phyloP scores from a whole-genome alignment of 2,888 invertebrate species.

The Sialis fuliginosa region DNA sequence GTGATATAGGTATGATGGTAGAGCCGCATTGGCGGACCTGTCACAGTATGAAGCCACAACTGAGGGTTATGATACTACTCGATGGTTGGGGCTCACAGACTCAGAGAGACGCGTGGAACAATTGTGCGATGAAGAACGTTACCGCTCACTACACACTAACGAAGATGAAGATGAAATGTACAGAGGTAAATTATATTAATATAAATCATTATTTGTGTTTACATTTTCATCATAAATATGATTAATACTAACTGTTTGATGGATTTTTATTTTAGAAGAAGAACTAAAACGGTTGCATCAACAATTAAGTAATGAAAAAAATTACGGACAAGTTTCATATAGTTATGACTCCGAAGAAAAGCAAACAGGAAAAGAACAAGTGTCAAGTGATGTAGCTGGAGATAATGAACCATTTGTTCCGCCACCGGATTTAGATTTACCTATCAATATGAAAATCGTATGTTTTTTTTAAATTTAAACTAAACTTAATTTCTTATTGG shows the following conservation, averaged over 20 bases:
- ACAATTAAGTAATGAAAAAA: constrained; percentile 30
- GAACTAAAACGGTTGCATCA: constrained; percentile 74
- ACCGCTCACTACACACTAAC: constrained; percentile 71
- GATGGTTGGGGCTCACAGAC: constrained; percentile 26
- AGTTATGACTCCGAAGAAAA: constrained; percentile 42
- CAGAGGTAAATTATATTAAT: constrained; percentile 51
- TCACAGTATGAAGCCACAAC: constrained; percentile 59
- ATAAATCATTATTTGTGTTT: not conserved
- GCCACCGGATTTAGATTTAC: constrained; percentile 55
- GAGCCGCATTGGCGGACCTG: constrained; percentile 81
- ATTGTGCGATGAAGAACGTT: constrained; percentile 89
- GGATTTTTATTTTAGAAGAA: constrained; percentile 48
- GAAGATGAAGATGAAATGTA: constrained; percentile 78
- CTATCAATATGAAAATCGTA: constrained; percentile 54
- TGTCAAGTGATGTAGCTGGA: constrained; percentile 29
- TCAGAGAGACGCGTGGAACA: constrained; percentile 46
- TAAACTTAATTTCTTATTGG: no score
- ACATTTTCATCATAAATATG: not conserved
- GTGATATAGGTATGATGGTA: constrained; percentile 69
- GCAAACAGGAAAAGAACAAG: constrained; percentile 23
- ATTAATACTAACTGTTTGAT: not conserved
- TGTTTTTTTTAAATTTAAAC: constrained; percentile 16
- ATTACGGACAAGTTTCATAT: constrained; percentile 58
- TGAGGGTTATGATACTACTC: constrained; percentile 44
- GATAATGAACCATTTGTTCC: constrained; percentile 60